Evolutionary conservation across 2,797 vertebrate species (phyloP).

Genomic region (Nasua narica): DNA sequence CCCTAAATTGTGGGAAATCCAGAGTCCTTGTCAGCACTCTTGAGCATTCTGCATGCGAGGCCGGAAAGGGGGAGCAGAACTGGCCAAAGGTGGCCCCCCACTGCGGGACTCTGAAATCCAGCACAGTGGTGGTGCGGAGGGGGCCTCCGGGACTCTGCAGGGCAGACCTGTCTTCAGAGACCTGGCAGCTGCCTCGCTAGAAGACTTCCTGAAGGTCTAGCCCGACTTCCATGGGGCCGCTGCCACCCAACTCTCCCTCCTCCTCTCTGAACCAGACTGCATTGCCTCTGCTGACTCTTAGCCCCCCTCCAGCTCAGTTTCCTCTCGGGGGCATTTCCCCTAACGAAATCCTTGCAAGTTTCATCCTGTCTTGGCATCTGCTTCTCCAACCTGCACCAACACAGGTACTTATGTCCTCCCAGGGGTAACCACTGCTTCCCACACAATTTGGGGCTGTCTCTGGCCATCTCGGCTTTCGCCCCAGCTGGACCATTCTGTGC

Average conservation of each 20-base stretch:
- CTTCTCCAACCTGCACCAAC: not conserved
- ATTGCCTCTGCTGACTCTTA: not conserved
- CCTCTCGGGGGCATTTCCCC: not conserved
- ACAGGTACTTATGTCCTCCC: not conserved
- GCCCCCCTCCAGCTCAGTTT: not conserved
- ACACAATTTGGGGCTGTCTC: not conserved
- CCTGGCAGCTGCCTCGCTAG: not conserved
- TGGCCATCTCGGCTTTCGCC: not conserved
- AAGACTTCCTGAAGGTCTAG: too few species aligned
- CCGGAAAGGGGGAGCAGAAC: fast-evolving
- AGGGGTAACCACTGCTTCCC: not conserved
- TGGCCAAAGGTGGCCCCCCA: not conserved
- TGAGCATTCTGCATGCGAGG: not conserved
- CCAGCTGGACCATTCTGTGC: not conserved
- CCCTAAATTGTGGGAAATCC: not conserved
- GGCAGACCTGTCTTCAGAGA: too few species aligned
- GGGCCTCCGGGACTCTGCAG: not conserved
- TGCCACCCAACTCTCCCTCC: too few species aligned
- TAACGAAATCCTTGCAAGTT: not conserved
- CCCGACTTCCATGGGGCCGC: fast-evolving
- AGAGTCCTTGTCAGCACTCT: not conserved
- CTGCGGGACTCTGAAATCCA: not conserved
- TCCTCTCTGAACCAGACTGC: not conserved
- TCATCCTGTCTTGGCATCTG: not conserved
- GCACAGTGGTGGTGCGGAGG: not conserved